These are phyloP conservation scores for Pasiphila rectangulata DNA, from an alignment of 2,888 invertebrate species.

Conservation along the genomic window DNA sequence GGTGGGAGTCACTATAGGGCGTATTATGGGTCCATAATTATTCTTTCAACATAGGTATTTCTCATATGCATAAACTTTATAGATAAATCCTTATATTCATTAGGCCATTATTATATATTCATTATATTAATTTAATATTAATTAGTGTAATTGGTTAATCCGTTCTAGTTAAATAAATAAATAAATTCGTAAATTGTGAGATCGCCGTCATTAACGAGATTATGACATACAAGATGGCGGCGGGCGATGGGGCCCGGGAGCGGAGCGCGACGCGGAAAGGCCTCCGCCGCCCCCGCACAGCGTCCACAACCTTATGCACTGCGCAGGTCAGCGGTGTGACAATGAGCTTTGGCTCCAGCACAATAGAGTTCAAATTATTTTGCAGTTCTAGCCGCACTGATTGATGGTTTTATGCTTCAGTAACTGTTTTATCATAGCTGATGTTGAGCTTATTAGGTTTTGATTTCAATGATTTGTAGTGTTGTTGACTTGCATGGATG, in stretches of 20 bases:
- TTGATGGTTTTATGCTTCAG: conserved; percentile 22
- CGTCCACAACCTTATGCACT: conserved; percentile 87
- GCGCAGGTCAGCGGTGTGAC: conserved; percentile 83
- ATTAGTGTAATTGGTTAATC: too few species aligned
- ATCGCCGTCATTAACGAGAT: conserved; percentile 9
- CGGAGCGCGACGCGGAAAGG: conserved; percentile 82
- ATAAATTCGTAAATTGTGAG: too few species aligned
- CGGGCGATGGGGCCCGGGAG: conserved; percentile 51
- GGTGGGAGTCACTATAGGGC: too few species aligned
- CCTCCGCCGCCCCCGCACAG: conserved; percentile 86
- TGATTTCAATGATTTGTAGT: conserved; percentile 17
- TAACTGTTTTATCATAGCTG: conserved; percentile 12
- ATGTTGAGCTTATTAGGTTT: conserved; percentile 11
- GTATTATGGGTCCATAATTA: not conserved
- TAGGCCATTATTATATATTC: too few species aligned
- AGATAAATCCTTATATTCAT: too few species aligned
- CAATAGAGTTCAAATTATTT: conserved; percentile 30
- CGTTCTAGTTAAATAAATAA: too few species aligned
- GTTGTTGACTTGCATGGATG: conserved; percentile 34
- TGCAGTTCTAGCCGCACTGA: conserved; percentile 26
- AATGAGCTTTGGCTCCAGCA: conserved; percentile 13
- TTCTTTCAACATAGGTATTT: too few species aligned
- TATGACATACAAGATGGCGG: conserved; percentile 69
- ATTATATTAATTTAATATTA: too few species aligned
- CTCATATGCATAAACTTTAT: too few species aligned